Conservation (phyloP, 1,140 invertebrate species). For the Calephelis nemesis region DNA sequence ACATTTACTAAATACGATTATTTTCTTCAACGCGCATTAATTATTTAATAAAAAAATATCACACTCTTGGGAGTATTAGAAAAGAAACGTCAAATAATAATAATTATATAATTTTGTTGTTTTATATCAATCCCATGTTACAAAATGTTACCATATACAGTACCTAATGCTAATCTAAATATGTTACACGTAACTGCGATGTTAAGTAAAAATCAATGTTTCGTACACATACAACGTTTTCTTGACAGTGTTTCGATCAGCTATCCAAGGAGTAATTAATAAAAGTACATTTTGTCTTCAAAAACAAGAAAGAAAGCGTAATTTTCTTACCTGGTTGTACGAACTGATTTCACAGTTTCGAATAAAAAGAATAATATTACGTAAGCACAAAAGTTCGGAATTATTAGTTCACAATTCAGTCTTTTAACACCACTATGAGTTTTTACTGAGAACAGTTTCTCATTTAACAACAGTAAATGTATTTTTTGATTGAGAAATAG, state of each 20-base stretch:
- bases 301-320: neutral
- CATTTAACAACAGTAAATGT: slow-evolving; percentile 26
- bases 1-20: too few relatives aligned
- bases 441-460: slow-evolving; percentile 24
- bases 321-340: slow-evolving; percentile 39
- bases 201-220: slow-evolving; percentile 31
- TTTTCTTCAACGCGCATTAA: too few relatives aligned
- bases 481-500: slow-evolving; percentile 36
- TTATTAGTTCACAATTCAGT: slow-evolving; percentile 17
- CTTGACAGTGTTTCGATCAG: neutral
- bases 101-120: neutral
- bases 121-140: neutral
- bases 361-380: slow-evolving; percentile 52
- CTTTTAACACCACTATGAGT: slow-evolving; percentile 20
- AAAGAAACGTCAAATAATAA: too few relatives aligned
- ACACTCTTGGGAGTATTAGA: too few relatives aligned
- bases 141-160: neutral
- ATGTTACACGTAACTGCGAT: slow-evolving; percentile 16
- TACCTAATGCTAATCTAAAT: neutral
- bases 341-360: slow-evolving; percentile 34
- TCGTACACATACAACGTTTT: neutral
- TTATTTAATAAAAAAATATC: too few relatives aligned
- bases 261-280: neutral
- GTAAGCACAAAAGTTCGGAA: slow-evolving; percentile 44
- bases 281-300: neutral